phyloP scores from a whole-genome alignment of 2,797 vertebrate species.

The Labeo calbasu region DNA sequence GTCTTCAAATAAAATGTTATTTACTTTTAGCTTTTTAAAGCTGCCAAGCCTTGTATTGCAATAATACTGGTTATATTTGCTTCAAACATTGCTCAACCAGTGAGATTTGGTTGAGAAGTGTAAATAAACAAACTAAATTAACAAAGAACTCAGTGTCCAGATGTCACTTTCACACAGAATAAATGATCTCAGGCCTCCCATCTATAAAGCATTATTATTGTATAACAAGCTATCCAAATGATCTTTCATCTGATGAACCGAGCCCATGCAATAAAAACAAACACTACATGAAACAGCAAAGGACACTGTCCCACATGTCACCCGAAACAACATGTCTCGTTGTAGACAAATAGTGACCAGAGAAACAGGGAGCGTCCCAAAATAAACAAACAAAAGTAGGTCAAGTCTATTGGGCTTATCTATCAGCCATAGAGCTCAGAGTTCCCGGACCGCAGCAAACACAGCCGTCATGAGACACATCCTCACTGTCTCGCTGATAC shows the following conservation, averaged over 20 bases:
- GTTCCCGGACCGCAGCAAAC: slow-evolving; percentile 6
- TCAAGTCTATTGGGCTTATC: slow-evolving; percentile 47
- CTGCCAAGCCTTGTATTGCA: not conserved
- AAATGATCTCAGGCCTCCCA: not conserved
- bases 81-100: not conserved
- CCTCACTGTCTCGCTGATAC: slow-evolving; percentile 7
- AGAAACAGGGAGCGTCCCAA: slow-evolving; percentile 30
- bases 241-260: slow-evolving; percentile 22
- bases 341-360: slow-evolving; percentile 42
- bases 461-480: slow-evolving; percentile 18
- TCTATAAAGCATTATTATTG: not conserved
- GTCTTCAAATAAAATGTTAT: not conserved
- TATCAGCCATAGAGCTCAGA: slow-evolving; percentile 38
- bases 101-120: not conserved
- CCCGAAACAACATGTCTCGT: slow-evolving; percentile 28
- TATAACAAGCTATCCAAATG: not conserved
- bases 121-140: not conserved
- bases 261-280: slow-evolving; percentile 7
- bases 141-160: not conserved
- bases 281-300: not conserved
- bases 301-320: slow-evolving; percentile 31
- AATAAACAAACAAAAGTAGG: slow-evolving; percentile 47
- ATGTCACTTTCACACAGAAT: slow-evolving; percentile 1
- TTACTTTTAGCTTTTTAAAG: not conserved
- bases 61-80: not conserved